A percentile compares a stretch with the other conserved stretches of the same genome.
Conservation (phyloP, 2,113 vertebrate genomes). For the Panurus biarmicus region DNA sequence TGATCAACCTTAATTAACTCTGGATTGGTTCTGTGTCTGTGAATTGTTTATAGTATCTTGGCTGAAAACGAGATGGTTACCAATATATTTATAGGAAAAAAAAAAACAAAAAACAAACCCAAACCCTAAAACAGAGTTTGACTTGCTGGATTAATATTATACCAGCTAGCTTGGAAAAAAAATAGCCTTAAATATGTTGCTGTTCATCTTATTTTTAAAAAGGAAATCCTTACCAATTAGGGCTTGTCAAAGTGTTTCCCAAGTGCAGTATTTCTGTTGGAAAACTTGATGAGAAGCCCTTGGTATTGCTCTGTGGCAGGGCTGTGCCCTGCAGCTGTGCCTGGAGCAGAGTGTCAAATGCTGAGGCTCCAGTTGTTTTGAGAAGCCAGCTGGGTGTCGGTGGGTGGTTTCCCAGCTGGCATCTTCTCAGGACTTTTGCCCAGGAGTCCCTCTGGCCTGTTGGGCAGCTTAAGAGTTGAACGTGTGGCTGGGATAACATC, state of each 20-base stretch:
- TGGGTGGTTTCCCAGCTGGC: constrained; percentile 60
- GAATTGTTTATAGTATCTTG: constrained; percentile 51
- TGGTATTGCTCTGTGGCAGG: background rate
- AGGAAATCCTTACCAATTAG: constrained; percentile 10
- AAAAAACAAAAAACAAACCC: background rate
- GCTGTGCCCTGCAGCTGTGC: constrained; percentile 25
- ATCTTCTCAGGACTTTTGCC: constrained; percentile 26
- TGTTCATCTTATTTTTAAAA: background rate
- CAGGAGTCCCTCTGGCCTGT: background rate
- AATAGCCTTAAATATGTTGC: background rate
- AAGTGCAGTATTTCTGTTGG: background rate
- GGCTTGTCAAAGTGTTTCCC: background rate
- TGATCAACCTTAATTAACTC: constrained; percentile 50
- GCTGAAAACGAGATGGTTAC: background rate
- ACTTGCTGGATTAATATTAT: background rate
- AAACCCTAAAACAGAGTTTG: background rate
- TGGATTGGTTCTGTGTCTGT: constrained; percentile 19
- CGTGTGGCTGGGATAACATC: background rate
- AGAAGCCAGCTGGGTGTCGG: constrained; percentile 38
- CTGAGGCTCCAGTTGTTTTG: constrained; percentile 27
- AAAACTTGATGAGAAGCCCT: background rate
- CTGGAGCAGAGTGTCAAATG: background rate
- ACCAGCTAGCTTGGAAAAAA: background rate
- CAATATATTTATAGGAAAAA: background rate
- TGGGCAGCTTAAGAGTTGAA: background rate